Base-by-base conservation (phyloP, 2,113 vertebrate genomes). In the Psittacus erithacus region DNA sequence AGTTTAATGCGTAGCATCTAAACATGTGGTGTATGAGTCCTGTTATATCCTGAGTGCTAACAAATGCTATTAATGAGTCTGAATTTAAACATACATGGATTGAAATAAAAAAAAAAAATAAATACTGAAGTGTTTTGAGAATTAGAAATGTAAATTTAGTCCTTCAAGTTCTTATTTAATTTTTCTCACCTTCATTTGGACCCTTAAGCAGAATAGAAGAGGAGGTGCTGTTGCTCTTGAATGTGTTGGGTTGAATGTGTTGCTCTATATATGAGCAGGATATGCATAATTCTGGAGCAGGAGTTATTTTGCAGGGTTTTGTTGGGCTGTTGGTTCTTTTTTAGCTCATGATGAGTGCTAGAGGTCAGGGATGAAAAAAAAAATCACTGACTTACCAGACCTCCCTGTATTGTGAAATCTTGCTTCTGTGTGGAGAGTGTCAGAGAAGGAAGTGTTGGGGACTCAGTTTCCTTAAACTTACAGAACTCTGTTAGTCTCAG, bases 331-430 rank as follows among this genome's bases (percentile, higher is more conserved):
- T 39, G 38, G 38, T 39, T 78, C 24, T 76, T 39, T 19, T 27
- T 59, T 38, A 60, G 65, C 20, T 76, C 38, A 11, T 63, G 38
- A 41, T 16, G 35, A 39, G 12, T 7, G 50, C 50, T 87, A 22
- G 55, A 83, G 11, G 22, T 75, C 57, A 5, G 33, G 38, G 43
- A 9, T 59, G 7, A 2, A 10, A 49, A 57, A 24, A 60, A 27
- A 18, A 7, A 44, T 65, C 64, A 0, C 50, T 10, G 1, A 33
- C 16, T 71, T 64, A 43, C 0, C 0, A 60, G 52, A 35, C 35
- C 11, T 28, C 49, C 17, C 14, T 39, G 47, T 46, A 3, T 46
- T 90, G 14, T 49, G 49, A 77, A 57, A 24, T 69, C 33, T 57
- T 75, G 16, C 11, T 59, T 69, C 63, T 80, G 4, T 77, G 29